phyloP scores from a whole-genome alignment of 1,140 invertebrate genomes.

The Drosophila nikananu region DNA sequence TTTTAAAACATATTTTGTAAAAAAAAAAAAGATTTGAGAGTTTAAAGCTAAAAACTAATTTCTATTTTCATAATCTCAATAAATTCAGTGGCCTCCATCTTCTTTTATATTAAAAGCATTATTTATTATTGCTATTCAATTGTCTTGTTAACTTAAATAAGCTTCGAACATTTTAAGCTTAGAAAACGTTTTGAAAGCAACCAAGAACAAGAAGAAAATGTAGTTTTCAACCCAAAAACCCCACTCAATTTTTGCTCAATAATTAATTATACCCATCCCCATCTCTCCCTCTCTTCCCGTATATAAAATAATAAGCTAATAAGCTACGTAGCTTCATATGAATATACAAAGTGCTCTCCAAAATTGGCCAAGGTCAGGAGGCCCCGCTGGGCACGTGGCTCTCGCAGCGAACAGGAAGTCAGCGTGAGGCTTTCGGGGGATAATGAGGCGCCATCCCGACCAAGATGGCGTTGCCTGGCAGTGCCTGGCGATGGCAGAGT shows the following conservation, averaged over 20 bases:
- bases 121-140: too few relatives aligned
- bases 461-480: constrained; percentile 4
- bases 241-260: background rate
- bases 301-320: too few relatives aligned
- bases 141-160: too few relatives aligned
- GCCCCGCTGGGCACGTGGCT: constrained; percentile 14
- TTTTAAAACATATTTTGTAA: too few relatives aligned
- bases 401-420: constrained; percentile 16
- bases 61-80: too few relatives aligned
- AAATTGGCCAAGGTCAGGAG: constrained; percentile 28
- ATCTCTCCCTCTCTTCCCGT: background rate
- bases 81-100: too few relatives aligned
- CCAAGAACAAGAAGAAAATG: background rate
- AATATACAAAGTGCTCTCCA: background rate
- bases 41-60: too few relatives aligned
- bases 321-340: background rate
- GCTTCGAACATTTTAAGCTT: background rate
- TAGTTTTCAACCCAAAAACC: background rate
- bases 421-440: background rate
- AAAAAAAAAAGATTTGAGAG: too few relatives aligned
- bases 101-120: too few relatives aligned
- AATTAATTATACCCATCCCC: background rate
- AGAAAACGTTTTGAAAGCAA: background rate
- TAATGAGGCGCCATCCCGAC: constrained; percentile 27
- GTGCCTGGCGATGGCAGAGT: constrained; percentile 2